Evolutionary conservation across 1,140 invertebrate species (phyloP), one percentile per base, ranked within the genome.

Genomic region (Trichonephila clavipes): DNA sequence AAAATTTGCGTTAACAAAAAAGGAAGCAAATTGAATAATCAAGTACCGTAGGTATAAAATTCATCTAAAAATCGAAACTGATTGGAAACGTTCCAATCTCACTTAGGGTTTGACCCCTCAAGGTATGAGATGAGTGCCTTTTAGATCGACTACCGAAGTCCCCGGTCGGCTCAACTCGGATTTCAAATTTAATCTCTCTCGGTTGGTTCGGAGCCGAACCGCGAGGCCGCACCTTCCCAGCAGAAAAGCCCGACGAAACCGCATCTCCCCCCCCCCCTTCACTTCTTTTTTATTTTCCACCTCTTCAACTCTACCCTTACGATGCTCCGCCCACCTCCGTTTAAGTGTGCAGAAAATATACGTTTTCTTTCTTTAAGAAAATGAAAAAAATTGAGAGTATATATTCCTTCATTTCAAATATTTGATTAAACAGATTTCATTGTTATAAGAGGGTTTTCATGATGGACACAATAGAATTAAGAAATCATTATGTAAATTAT

Each of bases 121-220:
- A 19, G 40, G 14, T 18, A 40, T 58, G 62, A 92, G 61, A 72
- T 81, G 83, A 87, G 85, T 93, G 92, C 92, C 85, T 93, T 93
- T 93, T 88, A 85, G 62, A 93, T 93, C 92, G 92, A 93, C 92
- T 93, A 51, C 85, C 66, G 83, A 93, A 88, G 69, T 44, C 92
- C 85, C 83, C 64, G 92, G 59, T 93, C 83, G 90, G 92, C 92
- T 93, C 92, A 93, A 93, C 85, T 88, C 64, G 92, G 92, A 93
- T 93, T 93, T 88, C 66, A 77, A 93, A 88, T 93, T 93, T 93
- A 93, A 93, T 93, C 92, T 93, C 81, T 92, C 83, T 93, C 59
- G 92, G 85, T 83, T 93, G 82, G 83, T 88, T 88, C 59, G 92
- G 21, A 86, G 40, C 82, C 19, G 40, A 69, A 86, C 59, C 59